Conservation (phyloP, 2,113 vertebrate species). For the Protobothrops flavoviridis region DNA sequence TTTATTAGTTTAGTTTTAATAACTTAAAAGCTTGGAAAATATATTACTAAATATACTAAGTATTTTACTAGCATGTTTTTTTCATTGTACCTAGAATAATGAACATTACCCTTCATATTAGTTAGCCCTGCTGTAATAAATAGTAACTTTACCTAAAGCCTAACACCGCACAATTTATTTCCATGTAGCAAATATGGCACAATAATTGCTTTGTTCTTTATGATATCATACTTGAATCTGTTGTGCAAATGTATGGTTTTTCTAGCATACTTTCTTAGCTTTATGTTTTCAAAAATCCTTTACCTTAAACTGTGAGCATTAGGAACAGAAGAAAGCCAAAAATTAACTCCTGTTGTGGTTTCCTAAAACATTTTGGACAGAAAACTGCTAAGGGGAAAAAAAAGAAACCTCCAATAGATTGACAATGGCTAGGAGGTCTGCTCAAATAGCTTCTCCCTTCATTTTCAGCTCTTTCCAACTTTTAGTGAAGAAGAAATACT, state of each 20-base stretch:
- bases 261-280: not conserved
- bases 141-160: not conserved
- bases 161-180: not conserved
- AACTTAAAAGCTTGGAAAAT: not conserved
- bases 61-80: not conserved
- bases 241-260: not conserved
- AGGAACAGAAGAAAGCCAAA: constrained; percentile 20
- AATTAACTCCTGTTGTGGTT: constrained; percentile 28
- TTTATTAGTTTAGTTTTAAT: not conserved
- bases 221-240: not conserved
- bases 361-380: constrained; percentile 17
- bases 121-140: not conserved
- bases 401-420: constrained; percentile 5
- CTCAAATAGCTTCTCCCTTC: constrained; percentile 12
- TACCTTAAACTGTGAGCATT: not conserved
- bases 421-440: constrained; percentile 7
- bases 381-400: not conserved
- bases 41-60: not conserved
- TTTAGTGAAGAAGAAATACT: constrained; percentile 13
- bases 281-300: not conserved
- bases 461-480: constrained; percentile 7
- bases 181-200: not conserved
- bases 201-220: not conserved
- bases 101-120: not conserved
- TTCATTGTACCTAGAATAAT: not conserved